Evolutionary conservation across 2,113 vertebrate species (phyloP), one percentile per base, ranked within the genome.

Genomic region (Barbus barbus): DNA sequence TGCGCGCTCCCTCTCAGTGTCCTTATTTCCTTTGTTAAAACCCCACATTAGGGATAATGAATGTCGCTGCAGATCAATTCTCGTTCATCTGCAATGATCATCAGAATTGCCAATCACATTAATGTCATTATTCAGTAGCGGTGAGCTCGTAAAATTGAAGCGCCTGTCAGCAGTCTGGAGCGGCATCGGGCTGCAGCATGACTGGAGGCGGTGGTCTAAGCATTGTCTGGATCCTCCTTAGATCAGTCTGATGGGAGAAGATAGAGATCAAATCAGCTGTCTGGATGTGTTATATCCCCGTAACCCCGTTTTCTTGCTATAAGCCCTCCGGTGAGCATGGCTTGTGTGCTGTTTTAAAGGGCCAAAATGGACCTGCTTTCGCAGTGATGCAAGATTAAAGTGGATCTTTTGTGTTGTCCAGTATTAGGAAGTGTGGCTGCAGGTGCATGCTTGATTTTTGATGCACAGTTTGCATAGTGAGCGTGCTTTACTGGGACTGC

Each of bases 1-100:
- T 82, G 83, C 81, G 83, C 44, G 46, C 33, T 74, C 86, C 60
- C 24, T 88, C 38, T 85, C 89, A 83, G 82, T 87, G 81, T 77
- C 88, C 83, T 83, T 81, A 48, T 65, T 56, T 88, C 84, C 91
- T 91, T 90, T 92, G 91, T 92, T 89, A 85, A 88, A 83, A 75
- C 78, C 60, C 46, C 82, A 38, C 36, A 46, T 71, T 56, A 36
- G 18, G 12, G 63, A 56, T 65, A n/a, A n/a, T 16, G 22, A 33
- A 78, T 38, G 60, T 61, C 53, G 56, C 22, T 26, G 3, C 44
- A 60, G 13, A 53, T 69, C 31, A 16, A 72, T 61, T 61, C 13
- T 6, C 33, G 7, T 14, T 33, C 41, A 5, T 51, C 26, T 33
- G 78, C 78, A 67, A n/a, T 51, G 18, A 46, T 11, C 26, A n/a